Conservation (phyloP, 35 echinoderm and acorn worm genomes). For the Ophioderma brevispina region DNA sequence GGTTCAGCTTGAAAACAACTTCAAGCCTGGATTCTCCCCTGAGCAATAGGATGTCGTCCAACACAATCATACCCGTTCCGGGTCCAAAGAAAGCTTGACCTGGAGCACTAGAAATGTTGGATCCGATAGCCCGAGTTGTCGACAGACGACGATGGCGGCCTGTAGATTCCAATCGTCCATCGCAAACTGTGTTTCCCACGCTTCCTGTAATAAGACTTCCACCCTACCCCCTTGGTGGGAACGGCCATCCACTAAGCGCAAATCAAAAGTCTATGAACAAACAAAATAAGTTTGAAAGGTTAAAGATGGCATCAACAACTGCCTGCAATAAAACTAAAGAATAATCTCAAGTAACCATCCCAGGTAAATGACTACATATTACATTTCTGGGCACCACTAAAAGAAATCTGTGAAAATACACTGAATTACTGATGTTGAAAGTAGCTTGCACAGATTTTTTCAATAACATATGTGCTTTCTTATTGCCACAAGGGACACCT, state of each 20-base stretch:
- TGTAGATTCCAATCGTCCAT: not conserved
- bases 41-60: not conserved
- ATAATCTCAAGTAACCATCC: no score
- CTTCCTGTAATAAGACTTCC: not conserved
- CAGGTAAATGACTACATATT: no score
- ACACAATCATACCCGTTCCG: not conserved
- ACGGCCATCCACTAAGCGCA: conserved; percentile 3
- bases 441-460: no score
- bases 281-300: no score
- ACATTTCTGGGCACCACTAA: no score
- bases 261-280: not conserved
- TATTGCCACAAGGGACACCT: no score
- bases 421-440: no score
- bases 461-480: no score
- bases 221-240: not conserved
- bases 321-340: no score
- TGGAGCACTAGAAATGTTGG: not conserved
- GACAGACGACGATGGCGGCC: conserved; percentile 6
- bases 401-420: no score
- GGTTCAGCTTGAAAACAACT: not conserved
- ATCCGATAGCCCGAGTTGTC: not conserved
- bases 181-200: conserved; percentile 5
- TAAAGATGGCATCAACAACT: no score
- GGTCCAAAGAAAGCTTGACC: not conserved
- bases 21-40: not conserved